phyloP scores from a whole-genome alignment of 2,797 vertebrate species.

The Mormyrops boulengeri region DNA sequence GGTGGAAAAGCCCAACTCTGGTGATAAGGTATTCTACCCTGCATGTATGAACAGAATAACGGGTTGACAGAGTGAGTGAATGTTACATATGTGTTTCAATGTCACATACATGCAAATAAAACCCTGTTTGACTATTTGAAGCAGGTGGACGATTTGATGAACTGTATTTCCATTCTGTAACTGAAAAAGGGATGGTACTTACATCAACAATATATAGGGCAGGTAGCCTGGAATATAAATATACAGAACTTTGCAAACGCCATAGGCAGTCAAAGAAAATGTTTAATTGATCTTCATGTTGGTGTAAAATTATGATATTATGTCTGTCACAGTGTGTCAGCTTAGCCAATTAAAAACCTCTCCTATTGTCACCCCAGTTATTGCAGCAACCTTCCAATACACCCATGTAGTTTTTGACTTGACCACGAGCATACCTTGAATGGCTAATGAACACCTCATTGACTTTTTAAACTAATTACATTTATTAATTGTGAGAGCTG shows the following conservation, averaged over 20 bases:
- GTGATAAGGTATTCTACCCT: slow-evolving; percentile 31
- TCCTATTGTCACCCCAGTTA: neutral
- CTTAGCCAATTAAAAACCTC: neutral
- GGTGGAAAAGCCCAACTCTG: slow-evolving; percentile 25
- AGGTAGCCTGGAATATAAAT: neutral
- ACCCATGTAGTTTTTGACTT: neutral
- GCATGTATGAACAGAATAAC: neutral
- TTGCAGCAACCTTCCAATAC: neutral
- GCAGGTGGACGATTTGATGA: neutral
- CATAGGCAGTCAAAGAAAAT: neutral
- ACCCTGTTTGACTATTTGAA: neutral
- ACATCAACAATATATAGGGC: neutral
- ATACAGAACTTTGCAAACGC: neutral
- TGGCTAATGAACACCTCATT: neutral
- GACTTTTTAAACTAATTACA: neutral
- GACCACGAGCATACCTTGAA: neutral
- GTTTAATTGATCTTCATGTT: neutral
- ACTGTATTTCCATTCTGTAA: neutral
- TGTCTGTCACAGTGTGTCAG: neutral
- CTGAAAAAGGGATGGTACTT: neutral
- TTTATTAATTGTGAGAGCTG: neutral
- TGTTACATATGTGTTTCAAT: neutral
- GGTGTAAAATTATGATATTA: neutral
- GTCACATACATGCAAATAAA: neutral
- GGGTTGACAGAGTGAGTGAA: neutral